These are phyloP conservation scores for Darevskia mixta DNA, from an alignment of 2,797 vertebrate species.

Conservation along the genomic window DNA sequence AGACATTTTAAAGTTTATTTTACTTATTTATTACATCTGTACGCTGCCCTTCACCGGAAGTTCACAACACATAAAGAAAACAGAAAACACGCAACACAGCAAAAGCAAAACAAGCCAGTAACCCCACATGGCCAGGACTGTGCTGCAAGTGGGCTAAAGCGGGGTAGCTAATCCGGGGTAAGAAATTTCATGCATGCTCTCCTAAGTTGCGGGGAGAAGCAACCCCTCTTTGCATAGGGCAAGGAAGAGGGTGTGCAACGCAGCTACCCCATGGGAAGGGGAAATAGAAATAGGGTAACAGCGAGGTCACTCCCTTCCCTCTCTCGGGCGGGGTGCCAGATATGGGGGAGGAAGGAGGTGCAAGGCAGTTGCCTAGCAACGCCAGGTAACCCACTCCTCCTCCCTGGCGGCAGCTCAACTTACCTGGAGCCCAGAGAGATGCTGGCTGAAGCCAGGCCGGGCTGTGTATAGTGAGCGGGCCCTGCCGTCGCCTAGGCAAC, in stretches of 20 bases:
- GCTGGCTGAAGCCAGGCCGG: not conserved
- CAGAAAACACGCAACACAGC: too few species aligned
- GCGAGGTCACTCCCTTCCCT: not conserved
- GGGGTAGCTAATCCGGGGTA: not conserved
- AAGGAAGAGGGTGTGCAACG: too few species aligned
- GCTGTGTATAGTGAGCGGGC: not conserved
- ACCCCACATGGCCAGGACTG: too few species aligned
- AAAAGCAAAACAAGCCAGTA: too few species aligned
- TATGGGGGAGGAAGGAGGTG: not conserved
- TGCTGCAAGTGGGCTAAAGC: not conserved
- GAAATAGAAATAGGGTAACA: not conserved
- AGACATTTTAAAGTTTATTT: too few species aligned
- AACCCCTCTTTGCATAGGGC: too few species aligned
- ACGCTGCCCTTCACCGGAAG: too few species aligned
- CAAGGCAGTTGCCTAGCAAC: not conserved
- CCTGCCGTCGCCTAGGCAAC: conserved; percentile 26
- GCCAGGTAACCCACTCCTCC: not conserved
- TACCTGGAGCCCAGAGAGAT: not conserved
- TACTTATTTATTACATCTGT: too few species aligned
- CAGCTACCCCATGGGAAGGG: too few species aligned
- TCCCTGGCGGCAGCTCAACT: not conserved
- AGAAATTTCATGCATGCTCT: not conserved
- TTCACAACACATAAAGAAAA: too few species aligned
- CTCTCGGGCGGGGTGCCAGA: not conserved
- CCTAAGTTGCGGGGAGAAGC: not conserved